phyloP scores from a whole-genome alignment of 1,140 invertebrate genomes.

The Penaeus vannamei region DNA sequence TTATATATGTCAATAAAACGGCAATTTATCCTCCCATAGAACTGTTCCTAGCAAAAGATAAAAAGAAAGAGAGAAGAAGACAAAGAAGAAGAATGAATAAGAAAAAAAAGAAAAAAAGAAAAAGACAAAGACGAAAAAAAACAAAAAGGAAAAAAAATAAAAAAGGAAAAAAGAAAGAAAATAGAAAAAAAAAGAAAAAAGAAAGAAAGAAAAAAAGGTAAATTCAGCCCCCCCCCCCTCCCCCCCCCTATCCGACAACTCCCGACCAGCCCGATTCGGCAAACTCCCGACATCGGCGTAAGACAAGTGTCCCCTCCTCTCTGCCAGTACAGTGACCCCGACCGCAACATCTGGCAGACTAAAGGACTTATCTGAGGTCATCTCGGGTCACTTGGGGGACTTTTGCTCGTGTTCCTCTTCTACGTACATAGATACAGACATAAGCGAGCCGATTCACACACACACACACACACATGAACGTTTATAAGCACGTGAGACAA shows the following conservation, averaged over 20 bases:
- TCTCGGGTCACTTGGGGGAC: too few species aligned
- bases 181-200: neutral
- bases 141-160: neutral
- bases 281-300: too few species aligned
- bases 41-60: neutral
- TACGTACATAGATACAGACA: neutral
- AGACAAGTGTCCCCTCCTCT: too few species aligned
- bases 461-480: neutral
- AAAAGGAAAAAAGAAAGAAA: neutral
- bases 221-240: neutral
- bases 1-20: too few species aligned
- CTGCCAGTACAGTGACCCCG: too few species aligned
- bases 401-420: neutral
- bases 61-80: neutral
- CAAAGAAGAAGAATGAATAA: neutral
- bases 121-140: neutral
- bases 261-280: neutral
- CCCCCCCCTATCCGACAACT: neutral
- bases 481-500: neutral
- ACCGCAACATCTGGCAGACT: too few species aligned
- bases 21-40: too few species aligned
- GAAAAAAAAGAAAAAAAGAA: too few species aligned
- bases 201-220: neutral
- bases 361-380: neutral
- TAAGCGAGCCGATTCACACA: neutral